Conservation (phyloP, 1,140 invertebrate genomes). For the Carposina sasakii region DNA sequence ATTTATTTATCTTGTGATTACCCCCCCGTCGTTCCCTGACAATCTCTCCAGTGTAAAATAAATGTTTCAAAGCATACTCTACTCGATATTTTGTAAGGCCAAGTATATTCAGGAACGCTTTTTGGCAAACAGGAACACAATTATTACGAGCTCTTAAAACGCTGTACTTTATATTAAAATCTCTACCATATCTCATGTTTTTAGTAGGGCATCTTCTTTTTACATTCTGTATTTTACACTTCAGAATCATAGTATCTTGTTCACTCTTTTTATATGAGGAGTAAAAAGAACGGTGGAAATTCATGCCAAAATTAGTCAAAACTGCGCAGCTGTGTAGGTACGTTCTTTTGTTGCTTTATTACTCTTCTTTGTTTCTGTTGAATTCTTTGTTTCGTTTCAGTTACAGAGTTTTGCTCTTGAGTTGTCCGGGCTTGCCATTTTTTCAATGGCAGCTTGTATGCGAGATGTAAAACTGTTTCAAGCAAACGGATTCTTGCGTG, state of each 20-base stretch:
- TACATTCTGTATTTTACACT: slow-evolving; percentile 19
- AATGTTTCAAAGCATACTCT: too few species aligned
- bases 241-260: slow-evolving; percentile 14
- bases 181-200: slow-evolving; percentile 17
- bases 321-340: too few species aligned
- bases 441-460: slow-evolving; percentile 35
- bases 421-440: slow-evolving; percentile 28
- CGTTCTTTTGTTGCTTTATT: too few species aligned
- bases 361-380: too few species aligned
- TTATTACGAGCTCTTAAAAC: slow-evolving; percentile 22
- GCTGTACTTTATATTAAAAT: slow-evolving; percentile 21
- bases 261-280: too few species aligned
- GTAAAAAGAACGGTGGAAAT: too few species aligned
- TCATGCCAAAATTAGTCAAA: too few species aligned
- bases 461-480: slow-evolving; percentile 40
- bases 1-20: slow-evolving; percentile 25
- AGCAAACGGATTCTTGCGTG: slow-evolving; percentile 46
- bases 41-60: slow-evolving; percentile 20
- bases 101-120: slow-evolving; percentile 22
- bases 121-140: slow-evolving; percentile 22
- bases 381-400: too few species aligned
- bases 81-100: slow-evolving; percentile 23
- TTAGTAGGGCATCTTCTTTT: slow-evolving; percentile 20
- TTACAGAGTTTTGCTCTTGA: slow-evolving; percentile 11
- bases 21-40: slow-evolving; percentile 15